Percentiles rank a stretch among this genome's conserved stretches.
These are phyloP conservation scores for Donacobius atricapilla DNA, from an alignment of 2,113 vertebrate species.

Conservation along the genomic window DNA sequence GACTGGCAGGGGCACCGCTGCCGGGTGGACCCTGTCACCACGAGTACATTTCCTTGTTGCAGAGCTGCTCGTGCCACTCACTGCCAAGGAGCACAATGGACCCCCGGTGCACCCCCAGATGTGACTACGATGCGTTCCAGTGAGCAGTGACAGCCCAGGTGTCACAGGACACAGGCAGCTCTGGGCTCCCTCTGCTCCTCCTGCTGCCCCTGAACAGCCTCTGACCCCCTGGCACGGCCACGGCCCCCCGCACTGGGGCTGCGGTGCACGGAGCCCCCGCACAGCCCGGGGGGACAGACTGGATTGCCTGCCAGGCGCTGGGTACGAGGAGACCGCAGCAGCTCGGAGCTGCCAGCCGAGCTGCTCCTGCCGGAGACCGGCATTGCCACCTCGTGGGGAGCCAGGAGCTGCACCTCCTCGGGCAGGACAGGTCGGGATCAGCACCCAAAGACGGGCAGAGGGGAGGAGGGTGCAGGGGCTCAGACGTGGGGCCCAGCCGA, in stretches of 20 bases:
- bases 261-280: neutral
- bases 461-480: neutral
- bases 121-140: accelerated
- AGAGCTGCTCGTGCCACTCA: accelerated
- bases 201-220: neutral
- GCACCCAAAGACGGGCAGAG: neutral
- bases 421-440: neutral
- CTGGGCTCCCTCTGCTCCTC: neutral
- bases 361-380: neutral
- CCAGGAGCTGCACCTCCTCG: neutral
- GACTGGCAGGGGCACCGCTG: accelerated
- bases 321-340: neutral
- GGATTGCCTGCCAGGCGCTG: neutral
- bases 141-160: neutral
- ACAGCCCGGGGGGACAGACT: neutral
- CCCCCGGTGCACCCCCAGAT: neutral
- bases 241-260: neutral
- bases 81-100: neutral
- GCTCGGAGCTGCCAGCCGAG: neutral
- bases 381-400: constrained; percentile 51
- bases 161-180: neutral
- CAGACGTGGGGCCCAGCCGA: neutral
- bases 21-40: neutral
- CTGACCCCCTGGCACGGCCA: neutral
- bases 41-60: accelerated